phyloP scores from a whole-genome alignment of 1,140 invertebrate species.

The Caenorhabditis tropicalis region DNA sequence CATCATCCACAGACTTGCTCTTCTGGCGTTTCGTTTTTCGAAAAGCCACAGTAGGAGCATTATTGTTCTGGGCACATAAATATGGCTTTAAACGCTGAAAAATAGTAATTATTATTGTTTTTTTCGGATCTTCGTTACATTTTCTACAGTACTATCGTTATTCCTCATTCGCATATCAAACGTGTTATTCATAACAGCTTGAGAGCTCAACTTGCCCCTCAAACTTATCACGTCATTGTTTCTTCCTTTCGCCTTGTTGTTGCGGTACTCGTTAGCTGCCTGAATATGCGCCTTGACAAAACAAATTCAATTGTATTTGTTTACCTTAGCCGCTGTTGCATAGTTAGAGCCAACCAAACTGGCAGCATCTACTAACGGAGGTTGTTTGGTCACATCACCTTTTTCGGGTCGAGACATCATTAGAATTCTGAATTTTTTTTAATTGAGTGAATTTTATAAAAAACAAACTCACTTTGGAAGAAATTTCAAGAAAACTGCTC shows the following conservation, averaged over 20 bases:
- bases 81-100: constrained; percentile 11
- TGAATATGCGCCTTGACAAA: constrained; percentile 44
- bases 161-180: constrained; percentile 41
- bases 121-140: background rate
- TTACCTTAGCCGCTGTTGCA: constrained; percentile 46
- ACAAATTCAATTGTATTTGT: constrained; percentile 23
- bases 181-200: constrained; percentile 44
- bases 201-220: constrained; percentile 4
- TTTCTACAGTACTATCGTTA: constrained; percentile 27
- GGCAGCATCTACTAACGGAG: constrained; percentile 37
- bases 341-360: constrained; percentile 43
- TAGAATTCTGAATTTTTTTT: constrained; percentile 62
- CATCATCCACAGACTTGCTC: constrained; percentile 65
- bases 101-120: background rate
- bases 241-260: background rate
- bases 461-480: constrained; percentile 76
- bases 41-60: constrained; percentile 51
- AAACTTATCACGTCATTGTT: constrained; percentile 33
- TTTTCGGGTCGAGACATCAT: constrained; percentile 68
- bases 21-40: constrained; percentile 47
- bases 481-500: constrained; percentile 89
- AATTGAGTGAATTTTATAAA: background rate
- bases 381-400: constrained; percentile 71
- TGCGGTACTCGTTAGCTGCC: constrained; percentile 46
- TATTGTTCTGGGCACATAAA: constrained; percentile 14